Conservation (phyloP, 2,113 vertebrate genomes). For the Gorsachius goisagi region DNA sequence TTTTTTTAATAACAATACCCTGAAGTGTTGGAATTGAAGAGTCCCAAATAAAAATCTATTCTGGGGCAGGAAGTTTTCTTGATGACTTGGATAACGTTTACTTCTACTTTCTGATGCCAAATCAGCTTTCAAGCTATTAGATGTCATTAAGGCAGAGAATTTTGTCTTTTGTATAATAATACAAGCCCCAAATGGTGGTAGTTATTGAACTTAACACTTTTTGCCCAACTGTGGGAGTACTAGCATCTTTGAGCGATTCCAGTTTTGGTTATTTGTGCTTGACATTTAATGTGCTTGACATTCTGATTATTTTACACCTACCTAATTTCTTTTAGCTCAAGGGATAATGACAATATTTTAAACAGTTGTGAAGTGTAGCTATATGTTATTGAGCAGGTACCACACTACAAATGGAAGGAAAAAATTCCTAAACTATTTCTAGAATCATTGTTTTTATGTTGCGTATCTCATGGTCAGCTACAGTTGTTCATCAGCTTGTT, state of each 20-base stretch:
- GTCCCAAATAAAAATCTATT: neutral
- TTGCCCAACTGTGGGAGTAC: constrained; percentile 49
- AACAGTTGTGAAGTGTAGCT: constrained; percentile 24
- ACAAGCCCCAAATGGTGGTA: constrained; percentile 8
- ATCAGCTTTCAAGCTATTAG: neutral
- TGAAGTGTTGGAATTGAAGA: neutral
- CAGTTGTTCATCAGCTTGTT: neutral
- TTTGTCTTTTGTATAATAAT: neutral
- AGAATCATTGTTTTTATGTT: neutral
- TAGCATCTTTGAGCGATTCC: constrained; percentile 37
- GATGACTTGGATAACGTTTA: neutral
- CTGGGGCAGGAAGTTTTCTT: neutral
- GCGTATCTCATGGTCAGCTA: accelerated
- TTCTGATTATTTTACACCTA: constrained; percentile 62
- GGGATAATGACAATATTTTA: constrained; percentile 54
- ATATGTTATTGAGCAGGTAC: neutral
- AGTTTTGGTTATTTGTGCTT: constrained; percentile 59
- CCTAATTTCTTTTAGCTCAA: constrained; percentile 44
- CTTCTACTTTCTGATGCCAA: neutral
- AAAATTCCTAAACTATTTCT: neutral
- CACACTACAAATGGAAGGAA: neutral
- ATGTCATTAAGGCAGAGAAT: neutral
- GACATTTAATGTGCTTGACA: constrained; percentile 61
- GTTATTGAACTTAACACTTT: constrained; percentile 29
- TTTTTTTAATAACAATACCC: neutral